A percentile compares a stretch with the other conserved stretches of the same genome.
phyloP scores from a whole-genome alignment of 2,113 vertebrate genomes.

The Caretta caretta region DNA sequence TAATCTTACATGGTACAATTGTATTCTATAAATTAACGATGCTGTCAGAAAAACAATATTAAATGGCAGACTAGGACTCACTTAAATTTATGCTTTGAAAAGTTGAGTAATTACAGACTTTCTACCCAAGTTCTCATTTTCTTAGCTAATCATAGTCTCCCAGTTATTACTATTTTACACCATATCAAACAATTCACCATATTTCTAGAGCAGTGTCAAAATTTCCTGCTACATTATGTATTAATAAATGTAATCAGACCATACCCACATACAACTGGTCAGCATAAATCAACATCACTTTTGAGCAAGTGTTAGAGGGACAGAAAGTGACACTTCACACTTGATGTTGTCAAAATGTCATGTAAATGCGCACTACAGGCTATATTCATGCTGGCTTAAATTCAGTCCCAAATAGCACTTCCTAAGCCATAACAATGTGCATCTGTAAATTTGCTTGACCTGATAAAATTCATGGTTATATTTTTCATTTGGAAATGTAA shows the following conservation, averaged over 20 bases:
- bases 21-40: neutral
- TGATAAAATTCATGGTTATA: neutral
- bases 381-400: conserved; percentile 39
- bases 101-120: neutral
- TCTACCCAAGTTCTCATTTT: neutral
- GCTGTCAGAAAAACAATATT: fast-evolving
- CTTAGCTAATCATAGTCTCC: neutral
- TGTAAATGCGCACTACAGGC: conserved; percentile 10
- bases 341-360: conserved; percentile 52
- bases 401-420: conserved; percentile 24
- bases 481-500: neutral
- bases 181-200: neutral
- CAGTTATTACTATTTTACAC: neutral
- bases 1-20: fast-evolving
- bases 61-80: fast-evolving
- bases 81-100: neutral
- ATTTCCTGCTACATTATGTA: neutral
- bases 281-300: conserved; percentile 65
- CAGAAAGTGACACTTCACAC: conserved; percentile 67
- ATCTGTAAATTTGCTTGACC: neutral
- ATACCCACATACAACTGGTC: conserved; percentile 17
- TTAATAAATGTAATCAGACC: conserved; percentile 27
- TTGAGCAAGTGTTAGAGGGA: conserved; percentile 22
- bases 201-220: neutral
- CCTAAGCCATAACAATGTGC: neutral